Conservation (phyloP, 2,113 vertebrate species). For the Ageneiosus marmoratus region DNA sequence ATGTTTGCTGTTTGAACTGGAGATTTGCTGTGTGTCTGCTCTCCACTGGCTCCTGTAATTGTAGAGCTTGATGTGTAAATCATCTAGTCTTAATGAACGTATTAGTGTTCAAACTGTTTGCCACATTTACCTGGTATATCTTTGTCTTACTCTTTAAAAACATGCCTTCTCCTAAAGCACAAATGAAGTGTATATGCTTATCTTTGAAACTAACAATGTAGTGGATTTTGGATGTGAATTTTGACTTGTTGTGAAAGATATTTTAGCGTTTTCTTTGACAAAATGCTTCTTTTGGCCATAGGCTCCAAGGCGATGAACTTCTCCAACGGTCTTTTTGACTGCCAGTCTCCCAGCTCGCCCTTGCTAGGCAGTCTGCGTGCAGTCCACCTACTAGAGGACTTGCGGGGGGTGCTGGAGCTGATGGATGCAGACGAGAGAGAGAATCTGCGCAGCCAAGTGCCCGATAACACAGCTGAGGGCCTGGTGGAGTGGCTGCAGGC, state of each 20-base stretch:
- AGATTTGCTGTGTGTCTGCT: slow-evolving; percentile 31
- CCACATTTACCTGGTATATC: not conserved
- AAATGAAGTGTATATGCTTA: not conserved
- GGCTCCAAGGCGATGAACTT: slow-evolving; percentile 97
- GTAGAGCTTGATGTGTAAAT: slow-evolving; percentile 65
- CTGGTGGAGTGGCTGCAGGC: slow-evolving; percentile 90
- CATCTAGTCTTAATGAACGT: slow-evolving; percentile 7
- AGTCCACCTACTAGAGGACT: slow-evolving; percentile 89
- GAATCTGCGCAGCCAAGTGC: slow-evolving; percentile 88
- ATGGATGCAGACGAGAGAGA: slow-evolving; percentile 90
- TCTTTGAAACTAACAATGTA: not conserved
- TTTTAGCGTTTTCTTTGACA: not conserved
- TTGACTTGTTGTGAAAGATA: not conserved
- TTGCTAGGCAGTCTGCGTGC: slow-evolving; percentile 91
- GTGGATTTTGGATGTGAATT: not conserved
- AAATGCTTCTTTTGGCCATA: slow-evolving; percentile 52
- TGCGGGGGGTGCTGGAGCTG: slow-evolving; percentile 85
- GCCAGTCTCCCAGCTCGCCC: slow-evolving; percentile 93
- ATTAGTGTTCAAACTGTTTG: not conserved
- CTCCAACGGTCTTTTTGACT: slow-evolving; percentile 93
- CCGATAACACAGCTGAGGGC: slow-evolving; percentile 83
- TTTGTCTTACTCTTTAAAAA: not conserved
- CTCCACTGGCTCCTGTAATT: slow-evolving; percentile 72
- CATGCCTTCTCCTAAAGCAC: not conserved
- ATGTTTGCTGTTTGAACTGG: slow-evolving; percentile 34